A percentile compares a stretch with the other conserved stretches of the same genome.
Conservation (phyloP, 2,888 invertebrate species). For the Hetaerina titia region DNA sequence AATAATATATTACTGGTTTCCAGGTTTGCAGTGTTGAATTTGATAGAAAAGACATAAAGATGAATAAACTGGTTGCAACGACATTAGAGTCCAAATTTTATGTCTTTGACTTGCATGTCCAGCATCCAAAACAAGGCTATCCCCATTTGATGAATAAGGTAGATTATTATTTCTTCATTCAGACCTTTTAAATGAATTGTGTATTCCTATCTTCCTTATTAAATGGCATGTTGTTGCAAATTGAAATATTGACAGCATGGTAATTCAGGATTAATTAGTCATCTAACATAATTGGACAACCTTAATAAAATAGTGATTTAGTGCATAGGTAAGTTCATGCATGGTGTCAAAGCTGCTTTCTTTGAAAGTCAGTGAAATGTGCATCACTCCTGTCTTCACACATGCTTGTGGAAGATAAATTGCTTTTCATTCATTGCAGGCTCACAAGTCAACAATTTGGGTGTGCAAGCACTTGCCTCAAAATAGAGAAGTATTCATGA, state of each 20-base stretch:
- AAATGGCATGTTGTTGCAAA: too few relatives aligned
- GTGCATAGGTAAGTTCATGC: too few relatives aligned
- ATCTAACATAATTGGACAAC: too few relatives aligned
- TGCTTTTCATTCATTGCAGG: conserved; percentile 74
- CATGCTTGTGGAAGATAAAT: not conserved
- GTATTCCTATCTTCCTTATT: too few relatives aligned
- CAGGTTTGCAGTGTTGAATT: conserved; percentile 92
- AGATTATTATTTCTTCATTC: conserved; percentile 74
- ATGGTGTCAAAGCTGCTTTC: not conserved
- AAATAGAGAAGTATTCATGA: conserved; percentile 94
- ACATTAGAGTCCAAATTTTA: conserved; percentile 94
- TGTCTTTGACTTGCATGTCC: conserved; percentile 92
- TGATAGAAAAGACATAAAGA: conserved; percentile 94
- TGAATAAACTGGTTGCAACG: conserved; percentile 96
- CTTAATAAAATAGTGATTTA: too few relatives aligned
- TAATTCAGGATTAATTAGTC: too few relatives aligned
- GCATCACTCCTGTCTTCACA: too few relatives aligned
- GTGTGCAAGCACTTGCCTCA: conserved; percentile 92
- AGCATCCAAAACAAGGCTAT: conserved; percentile 92
- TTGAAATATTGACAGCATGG: too few relatives aligned
- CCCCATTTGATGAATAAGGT: conserved; percentile 82
- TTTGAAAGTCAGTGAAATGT: not conserved
- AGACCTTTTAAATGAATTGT: not conserved
- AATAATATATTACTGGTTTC: conserved; percentile 70
- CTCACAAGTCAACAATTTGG: conserved; percentile 92